A percentile compares a stretch with the other conserved stretches of the same genome.
Evolutionary conservation across 1,140 invertebrate genomes (phyloP).

Genomic region (Drosophila kanapiae): DNA sequence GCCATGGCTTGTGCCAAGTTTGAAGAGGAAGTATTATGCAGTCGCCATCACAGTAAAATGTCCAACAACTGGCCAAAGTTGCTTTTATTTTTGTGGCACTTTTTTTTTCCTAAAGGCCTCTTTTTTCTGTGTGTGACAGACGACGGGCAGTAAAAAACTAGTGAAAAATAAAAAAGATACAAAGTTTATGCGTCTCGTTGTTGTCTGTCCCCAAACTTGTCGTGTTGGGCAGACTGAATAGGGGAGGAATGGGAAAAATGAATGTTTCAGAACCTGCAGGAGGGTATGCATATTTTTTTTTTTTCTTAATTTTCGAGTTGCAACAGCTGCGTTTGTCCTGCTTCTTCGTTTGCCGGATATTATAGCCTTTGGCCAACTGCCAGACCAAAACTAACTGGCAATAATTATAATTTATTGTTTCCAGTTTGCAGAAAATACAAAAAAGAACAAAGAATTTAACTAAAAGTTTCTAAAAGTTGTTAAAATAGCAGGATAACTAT

Average conservation of each 20-base stretch:
- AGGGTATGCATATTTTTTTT: conserved; percentile 16
- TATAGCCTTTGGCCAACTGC: conserved; percentile 55
- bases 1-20: conserved; percentile 37
- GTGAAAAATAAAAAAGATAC: conserved; percentile 7
- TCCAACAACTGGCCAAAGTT: conserved; percentile 42
- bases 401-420: conserved; percentile 70
- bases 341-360: conserved; percentile 23
- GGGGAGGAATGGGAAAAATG: background rate
- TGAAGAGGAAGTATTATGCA: conserved; percentile 53
- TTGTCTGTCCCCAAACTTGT: conserved; percentile 46
- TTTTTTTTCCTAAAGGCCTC: conserved; percentile 41
- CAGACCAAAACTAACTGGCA: conserved; percentile 55
- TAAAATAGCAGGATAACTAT: background rate
- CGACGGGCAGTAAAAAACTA: conserved; percentile 38
- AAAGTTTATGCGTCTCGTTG: conserved; percentile 47
- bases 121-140: conserved; percentile 36
- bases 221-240: conserved; percentile 11
- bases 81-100: conserved; percentile 32
- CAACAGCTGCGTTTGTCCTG: conserved; percentile 44
- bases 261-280: conserved; percentile 30
- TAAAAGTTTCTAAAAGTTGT: background rate
- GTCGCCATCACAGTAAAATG: conserved; percentile 24
- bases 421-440: background rate
- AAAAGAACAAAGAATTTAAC: conserved; percentile 3
- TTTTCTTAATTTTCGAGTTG: conserved; percentile 25